These are phyloP conservation scores for Sardinella longiceps DNA, from an alignment of 2,797 vertebrate species.

Conservation along the genomic window DNA sequence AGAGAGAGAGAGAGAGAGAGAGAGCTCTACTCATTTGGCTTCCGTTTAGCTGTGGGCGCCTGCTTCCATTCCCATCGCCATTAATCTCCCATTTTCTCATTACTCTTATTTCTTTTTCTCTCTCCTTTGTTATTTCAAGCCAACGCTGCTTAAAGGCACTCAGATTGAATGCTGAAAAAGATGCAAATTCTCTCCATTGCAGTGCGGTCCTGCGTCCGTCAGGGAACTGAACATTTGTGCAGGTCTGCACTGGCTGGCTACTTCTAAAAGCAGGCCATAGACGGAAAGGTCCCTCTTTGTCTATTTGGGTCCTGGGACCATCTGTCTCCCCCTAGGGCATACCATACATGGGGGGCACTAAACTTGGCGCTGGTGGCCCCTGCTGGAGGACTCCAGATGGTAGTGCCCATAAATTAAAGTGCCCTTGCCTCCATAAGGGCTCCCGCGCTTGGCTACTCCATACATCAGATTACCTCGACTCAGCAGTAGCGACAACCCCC, in stretches of 20 bases:
- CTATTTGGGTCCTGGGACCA: constrained; percentile 63
- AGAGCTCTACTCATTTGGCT: too few species aligned
- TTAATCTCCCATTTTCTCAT: neutral
- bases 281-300: constrained; percentile 40
- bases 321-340: constrained; percentile 52
- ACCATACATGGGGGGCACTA: constrained; percentile 75
- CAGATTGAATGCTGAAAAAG: too few species aligned
- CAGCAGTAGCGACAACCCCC: constrained; percentile 57
- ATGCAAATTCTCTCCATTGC: too few species aligned
- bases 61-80: neutral
- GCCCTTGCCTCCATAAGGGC: constrained; percentile 51
- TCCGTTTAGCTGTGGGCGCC: too few species aligned
- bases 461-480: constrained; percentile 74
- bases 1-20: too few species aligned
- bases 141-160: too few species aligned
- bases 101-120: too few species aligned
- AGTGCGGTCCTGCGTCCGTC: too few species aligned
- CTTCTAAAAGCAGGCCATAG: constrained; percentile 27
- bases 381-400: constrained; percentile 53
- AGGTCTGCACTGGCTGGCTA: neutral
- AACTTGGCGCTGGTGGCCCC: constrained; percentile 69
- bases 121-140: too few species aligned
- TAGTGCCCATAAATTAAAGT: constrained; percentile 72
- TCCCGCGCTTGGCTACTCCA: constrained; percentile 40
- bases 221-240: neutral